phyloP scores from a whole-genome alignment of 2,113 vertebrate species.

The Siniperca knerii region DNA sequence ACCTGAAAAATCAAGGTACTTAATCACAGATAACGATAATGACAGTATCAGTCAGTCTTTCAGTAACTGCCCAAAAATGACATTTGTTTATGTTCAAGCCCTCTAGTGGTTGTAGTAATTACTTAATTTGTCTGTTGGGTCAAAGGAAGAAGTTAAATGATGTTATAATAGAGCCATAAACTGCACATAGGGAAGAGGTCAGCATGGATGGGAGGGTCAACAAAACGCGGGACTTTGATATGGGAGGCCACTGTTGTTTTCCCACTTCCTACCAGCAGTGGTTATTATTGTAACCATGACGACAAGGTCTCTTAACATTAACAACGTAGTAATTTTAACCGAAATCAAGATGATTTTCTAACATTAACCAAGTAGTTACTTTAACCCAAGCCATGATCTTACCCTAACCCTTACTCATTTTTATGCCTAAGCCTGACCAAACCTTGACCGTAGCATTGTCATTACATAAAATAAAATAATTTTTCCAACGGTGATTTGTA shows the following conservation, averaged over 20 bases:
- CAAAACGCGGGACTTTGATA: background rate
- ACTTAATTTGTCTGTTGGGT: background rate
- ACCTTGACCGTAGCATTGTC: no score
- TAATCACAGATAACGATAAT: no score
- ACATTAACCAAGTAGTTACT: no score
- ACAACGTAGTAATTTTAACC: background rate
- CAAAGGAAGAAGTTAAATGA: background rate
- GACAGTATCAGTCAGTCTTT: no score
- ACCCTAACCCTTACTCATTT: no score
- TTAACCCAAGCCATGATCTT: no score
- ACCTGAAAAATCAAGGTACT: background rate
- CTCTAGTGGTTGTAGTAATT: background rate
- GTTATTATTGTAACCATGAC: no score
- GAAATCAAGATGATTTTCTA: background rate
- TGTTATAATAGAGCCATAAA: no score
- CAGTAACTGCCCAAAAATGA: background rate
- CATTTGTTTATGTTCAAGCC: background rate
- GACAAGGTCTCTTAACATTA: background rate
- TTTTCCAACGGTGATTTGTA: no score
- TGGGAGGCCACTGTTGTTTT: background rate
- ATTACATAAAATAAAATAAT: no score
- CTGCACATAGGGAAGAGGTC: background rate
- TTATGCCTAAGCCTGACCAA: no score
- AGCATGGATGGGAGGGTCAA: background rate
- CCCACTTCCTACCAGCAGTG: background rate